Evolutionary conservation across 1,140 invertebrate genomes (phyloP).

Genomic region (Lepeophtheirus salmonis): DNA sequence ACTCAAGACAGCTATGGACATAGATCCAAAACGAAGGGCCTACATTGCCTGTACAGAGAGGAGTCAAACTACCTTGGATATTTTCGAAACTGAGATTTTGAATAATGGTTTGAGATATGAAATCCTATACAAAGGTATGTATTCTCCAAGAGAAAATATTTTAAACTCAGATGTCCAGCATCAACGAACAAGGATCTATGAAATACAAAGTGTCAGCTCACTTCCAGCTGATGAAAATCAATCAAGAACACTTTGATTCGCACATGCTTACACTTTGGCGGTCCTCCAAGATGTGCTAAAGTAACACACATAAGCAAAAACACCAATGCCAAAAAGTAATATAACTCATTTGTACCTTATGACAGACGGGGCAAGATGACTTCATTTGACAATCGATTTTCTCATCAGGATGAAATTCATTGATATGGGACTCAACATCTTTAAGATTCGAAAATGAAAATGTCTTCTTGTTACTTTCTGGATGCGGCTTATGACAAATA

Average conservation of each 20-base stretch:
- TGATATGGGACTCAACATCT: not conserved
- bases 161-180: slow-evolving; percentile 6
- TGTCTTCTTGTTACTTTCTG: not conserved
- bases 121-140: slow-evolving; percentile 3
- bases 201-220: not conserved
- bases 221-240: not conserved
- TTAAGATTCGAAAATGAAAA: not conserved
- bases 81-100: not conserved
- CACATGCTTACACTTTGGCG: no score
- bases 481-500: not conserved
- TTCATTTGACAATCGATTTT: not conserved
- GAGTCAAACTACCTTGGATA: slow-evolving; percentile 6
- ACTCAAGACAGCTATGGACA: not conserved
- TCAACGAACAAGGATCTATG: slow-evolving; percentile 2
- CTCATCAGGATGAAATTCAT: not conserved
- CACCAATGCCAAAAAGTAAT: not conserved
- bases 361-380: not conserved
- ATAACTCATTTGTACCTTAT: not conserved
- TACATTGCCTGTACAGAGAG: slow-evolving; percentile 11
- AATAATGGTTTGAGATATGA: not conserved
- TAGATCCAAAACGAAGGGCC: slow-evolving; percentile 3
- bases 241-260: not conserved
- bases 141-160: slow-evolving; percentile 1
- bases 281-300: not conserved
- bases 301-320: not conserved